Conservation (phyloP, 1,140 invertebrate genomes). For the Parasteatoda tepidariorum region DNA sequence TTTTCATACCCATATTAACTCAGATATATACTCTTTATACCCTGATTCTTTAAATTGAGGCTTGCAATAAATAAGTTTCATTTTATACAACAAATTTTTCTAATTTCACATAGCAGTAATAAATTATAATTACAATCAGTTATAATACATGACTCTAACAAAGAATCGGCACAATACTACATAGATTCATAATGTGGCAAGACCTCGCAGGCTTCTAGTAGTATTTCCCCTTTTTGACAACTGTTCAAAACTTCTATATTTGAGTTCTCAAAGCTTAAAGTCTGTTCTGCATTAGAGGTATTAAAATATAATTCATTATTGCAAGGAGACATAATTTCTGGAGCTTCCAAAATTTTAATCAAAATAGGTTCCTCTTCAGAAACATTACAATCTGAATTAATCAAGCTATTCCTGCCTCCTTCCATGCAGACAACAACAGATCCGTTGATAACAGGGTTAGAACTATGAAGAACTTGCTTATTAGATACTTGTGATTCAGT, state of each 20-base stretch:
- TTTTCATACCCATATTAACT: too few relatives aligned
- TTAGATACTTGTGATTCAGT: background rate
- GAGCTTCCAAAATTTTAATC: constrained; percentile 41
- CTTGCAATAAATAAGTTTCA: too few relatives aligned
- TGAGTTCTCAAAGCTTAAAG: background rate
- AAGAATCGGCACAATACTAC: too few relatives aligned
- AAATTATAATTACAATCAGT: too few relatives aligned
- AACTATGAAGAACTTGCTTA: background rate
- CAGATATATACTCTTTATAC: too few relatives aligned
- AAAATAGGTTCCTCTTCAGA: constrained; percentile 36
- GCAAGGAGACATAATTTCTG: background rate
- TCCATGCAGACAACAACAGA: constrained; percentile 11
- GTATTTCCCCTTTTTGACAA: constrained; percentile 1
- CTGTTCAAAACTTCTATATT: background rate
- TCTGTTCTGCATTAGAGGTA: background rate
- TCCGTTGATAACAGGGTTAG: background rate
- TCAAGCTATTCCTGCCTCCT: background rate
- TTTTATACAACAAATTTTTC: too few relatives aligned
- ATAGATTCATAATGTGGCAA: background rate
- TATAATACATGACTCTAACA: too few relatives aligned
- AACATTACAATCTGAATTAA: background rate
- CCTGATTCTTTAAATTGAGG: too few relatives aligned
- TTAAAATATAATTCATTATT: background rate
- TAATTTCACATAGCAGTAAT: too few relatives aligned
- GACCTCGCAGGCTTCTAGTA: constrained; percentile 12